Conservation (phyloP, 2,113 vertebrate genomes). For the Syngnathoides biaculeatus region DNA sequence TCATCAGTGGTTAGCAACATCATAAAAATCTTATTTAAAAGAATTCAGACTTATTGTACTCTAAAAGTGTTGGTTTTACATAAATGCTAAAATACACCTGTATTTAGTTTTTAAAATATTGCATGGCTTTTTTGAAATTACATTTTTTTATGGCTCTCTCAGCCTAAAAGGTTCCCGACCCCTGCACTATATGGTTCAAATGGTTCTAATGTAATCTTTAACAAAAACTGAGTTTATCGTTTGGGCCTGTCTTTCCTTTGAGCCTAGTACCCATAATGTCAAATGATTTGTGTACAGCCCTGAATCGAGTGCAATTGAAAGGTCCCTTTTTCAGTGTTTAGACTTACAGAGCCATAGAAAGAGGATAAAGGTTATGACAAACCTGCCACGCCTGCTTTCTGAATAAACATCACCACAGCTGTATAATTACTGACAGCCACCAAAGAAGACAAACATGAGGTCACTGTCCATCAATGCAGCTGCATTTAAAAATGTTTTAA, state of each 20-base stretch:
- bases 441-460: conserved; percentile 20
- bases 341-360: conserved; percentile 21
- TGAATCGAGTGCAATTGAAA: conserved; percentile 25
- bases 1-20: no score
- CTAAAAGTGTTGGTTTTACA: no score
- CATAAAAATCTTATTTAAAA: no score
- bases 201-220: no score
- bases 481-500: neutral
- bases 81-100: no score
- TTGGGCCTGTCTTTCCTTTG: neutral
- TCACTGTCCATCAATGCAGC: conserved; percentile 5
- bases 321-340: conserved; percentile 32
- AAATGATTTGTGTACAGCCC: conserved; percentile 7
- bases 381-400: conserved; percentile 24
- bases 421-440: conserved; percentile 38
- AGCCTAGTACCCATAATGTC: conserved; percentile 1
- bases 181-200: neutral
- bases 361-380: conserved; percentile 18
- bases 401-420: conserved; percentile 26
- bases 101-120: no score
- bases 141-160: no score
- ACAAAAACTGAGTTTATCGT: no score
- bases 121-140: no score
- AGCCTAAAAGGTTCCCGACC: no score
- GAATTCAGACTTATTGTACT: no score